Percentiles rank a stretch among this genome's conserved stretches.
phyloP scores from a whole-genome alignment of 2,888 invertebrate species.

The Lucinisca nassula region DNA sequence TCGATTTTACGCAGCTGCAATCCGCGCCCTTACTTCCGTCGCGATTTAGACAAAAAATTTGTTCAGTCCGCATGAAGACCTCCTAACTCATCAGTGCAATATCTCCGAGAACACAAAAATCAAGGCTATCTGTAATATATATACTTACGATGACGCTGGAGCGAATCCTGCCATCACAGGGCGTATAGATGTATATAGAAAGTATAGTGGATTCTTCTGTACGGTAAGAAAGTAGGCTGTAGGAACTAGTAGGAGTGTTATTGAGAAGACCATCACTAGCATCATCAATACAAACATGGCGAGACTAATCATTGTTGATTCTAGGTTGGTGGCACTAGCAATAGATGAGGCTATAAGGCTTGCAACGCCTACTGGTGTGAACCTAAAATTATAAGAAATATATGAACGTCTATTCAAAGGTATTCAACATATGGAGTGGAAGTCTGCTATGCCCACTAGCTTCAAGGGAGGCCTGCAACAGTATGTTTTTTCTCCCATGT shows the following conservation, averaged over 20 bases:
- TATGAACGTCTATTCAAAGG: neutral
- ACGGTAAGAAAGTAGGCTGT: neutral
- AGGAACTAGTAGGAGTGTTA: neutral
- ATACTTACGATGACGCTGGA: slow-evolving; percentile 17
- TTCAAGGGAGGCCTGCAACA: no score
- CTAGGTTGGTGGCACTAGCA: neutral
- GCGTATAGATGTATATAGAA: neutral
- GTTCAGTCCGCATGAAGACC: no score
- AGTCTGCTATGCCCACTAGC: no score
- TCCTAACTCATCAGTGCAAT: no score
- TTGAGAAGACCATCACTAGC: neutral
- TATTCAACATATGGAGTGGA: no score
- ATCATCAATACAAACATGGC: slow-evolving; percentile 4
- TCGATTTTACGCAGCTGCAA: no score
- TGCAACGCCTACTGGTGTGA: slow-evolving; percentile 5
- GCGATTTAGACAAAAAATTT: no score
- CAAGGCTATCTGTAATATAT: no score
- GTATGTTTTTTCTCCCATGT: no score
- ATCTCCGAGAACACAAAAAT: no score
- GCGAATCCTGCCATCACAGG: slow-evolving; percentile 15
- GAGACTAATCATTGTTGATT: neutral
- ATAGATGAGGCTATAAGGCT: slow-evolving; percentile 11
- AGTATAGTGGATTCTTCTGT: neutral
- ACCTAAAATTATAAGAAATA: neutral
- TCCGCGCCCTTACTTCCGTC: no score